Evolutionary conservation across 2,113 vertebrate genomes (phyloP), one percentile per base, ranked within the genome.

Genomic region (Copsychus sechellarum): DNA sequence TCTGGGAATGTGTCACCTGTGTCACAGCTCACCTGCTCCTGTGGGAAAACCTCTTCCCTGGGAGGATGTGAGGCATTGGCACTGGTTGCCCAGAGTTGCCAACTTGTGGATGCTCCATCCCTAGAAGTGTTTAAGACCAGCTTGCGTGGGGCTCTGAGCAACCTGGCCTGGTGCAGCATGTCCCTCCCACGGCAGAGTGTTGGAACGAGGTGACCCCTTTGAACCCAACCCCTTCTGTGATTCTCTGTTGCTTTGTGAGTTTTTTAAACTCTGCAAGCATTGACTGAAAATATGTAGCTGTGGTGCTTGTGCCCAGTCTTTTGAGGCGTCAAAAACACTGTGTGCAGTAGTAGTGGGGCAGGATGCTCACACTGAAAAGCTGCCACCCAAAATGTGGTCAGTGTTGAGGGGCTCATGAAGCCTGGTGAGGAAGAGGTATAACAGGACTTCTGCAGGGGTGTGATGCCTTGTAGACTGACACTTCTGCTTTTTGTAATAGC

Each of bases 1-100:
- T 0, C 0, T 33, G 4, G 2, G 2, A 14, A 8, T 1, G 11
- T 28, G 40, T 12, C 6, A 1, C 11, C 1, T 0, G 2, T n/a
- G 2, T 38, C 9, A 9, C 24, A 4, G 42, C 18, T 38, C 9
- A 14, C 1, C 4, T 8, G 6, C 23, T 76, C 5, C 0, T 5
- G 8, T n/a, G 24, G 47, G 38, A 26, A 61, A 40, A 40, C 6
- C 47, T 70, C 24, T 61, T 54, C n/a, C n/a, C 17, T 14, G 25
- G 64, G 24, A 40, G 48, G 29, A 15, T 54, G 34, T 69, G 29
- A 69, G 47, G 15, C 40, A 22, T 24, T 31, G 60, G 38, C 29
- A 26, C 25, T 31, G 61, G 8, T 47, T 34, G 14, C 38, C 29
- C 54, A 67, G 47, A 47, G n/a, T 6, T 76, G 62, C 26, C 25